Base-by-base conservation (phyloP, 37 sponge, comb jelly and placozoan genomes). In the Mnemiopsis leidyi region DNA sequence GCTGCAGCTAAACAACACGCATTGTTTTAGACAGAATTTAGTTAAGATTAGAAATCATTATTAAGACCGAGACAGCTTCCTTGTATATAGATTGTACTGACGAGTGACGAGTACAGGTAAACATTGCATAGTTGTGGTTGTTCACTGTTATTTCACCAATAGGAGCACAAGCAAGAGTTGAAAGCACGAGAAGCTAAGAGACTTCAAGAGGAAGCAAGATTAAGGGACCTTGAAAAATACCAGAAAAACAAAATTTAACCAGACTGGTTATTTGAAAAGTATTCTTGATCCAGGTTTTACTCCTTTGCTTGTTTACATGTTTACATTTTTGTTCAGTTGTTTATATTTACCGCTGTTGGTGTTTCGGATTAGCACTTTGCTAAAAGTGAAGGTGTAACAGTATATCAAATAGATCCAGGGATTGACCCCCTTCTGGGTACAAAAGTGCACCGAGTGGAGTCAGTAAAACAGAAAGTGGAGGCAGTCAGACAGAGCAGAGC, bases 231-330 rank as follows among this genome's bases (percentile, higher is more conserved):
- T 28, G 90, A 85, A 37, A 85, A 85, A 33, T 85, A 85, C 35
- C 90, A 85, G 90, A 38, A 85, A 39, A 38, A 26, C 0, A 40
- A 85, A 37, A 85, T 85, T 85, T 26, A 85, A 39, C 48, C 90
- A 85, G 30, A 85, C 90, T 85, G 90, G 90, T 3, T 85, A 85
- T 40, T 29, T 85, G 61, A 85, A 85, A 61, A 85, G 90, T 28
- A 85, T 85, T 25, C 61, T 85, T 23, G 90, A 85, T 3, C 90
- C 90, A 16, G 90, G 90, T 82, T 23, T 36, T 48, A n/a, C n/a
- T n/a, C n/a, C n/a, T n/a, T n/a, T n/a, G n/a, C n/a, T 67, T 13
- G 68, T 67, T 67, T 21, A 13, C 68, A 67, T 20, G 68, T 13
- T 67, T 21, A 67, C 68, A 67, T 67, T 20, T 21, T 67, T 67